Evolutionary conservation across 2,888 invertebrate species (phyloP).

Genomic region (Diarsia mendica): DNA sequence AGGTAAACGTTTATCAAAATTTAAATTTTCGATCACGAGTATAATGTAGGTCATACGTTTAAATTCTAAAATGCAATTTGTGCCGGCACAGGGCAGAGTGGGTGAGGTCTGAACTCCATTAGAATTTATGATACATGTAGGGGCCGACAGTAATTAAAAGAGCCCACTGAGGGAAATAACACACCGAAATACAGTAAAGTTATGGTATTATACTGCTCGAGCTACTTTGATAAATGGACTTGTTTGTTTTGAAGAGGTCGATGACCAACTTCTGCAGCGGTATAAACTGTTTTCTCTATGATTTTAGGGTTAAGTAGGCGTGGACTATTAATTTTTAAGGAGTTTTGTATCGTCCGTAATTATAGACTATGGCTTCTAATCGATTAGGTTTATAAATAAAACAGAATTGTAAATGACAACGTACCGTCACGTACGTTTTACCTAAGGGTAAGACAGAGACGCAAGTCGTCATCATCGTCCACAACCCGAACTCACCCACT

Average conservation of each 20-base stretch:
- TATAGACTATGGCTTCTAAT: not conserved
- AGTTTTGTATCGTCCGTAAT: not conserved
- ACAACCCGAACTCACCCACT: no score
- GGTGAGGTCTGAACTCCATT: slow-evolving; percentile 79
- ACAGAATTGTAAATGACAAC: not conserved
- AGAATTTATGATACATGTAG: slow-evolving; percentile 88
- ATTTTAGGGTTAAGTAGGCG: not conserved
- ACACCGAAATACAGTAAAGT: slow-evolving; percentile 72
- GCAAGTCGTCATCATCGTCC: no score
- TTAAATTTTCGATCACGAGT: slow-evolving; percentile 63
- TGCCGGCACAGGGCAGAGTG: slow-evolving; percentile 66
- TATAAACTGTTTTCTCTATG: slow-evolving; percentile 16
- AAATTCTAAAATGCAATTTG: slow-evolving; percentile 85
- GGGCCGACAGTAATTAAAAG: slow-evolving; percentile 86
- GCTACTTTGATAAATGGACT: slow-evolving; percentile 72
- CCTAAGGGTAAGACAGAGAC: not conserved
- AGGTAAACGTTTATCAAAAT: slow-evolving; percentile 58
- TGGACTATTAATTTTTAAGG: not conserved
- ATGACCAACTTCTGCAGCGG: slow-evolving; percentile 49
- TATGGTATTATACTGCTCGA: slow-evolving; percentile 71
- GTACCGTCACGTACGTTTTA: not conserved
- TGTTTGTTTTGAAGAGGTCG: slow-evolving; percentile 69
- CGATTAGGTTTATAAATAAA: not conserved
- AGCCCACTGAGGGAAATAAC: slow-evolving; percentile 84
- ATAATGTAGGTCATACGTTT: slow-evolving; percentile 69